Base-by-base conservation (phyloP, 2,797 vertebrate genomes). In the Xenopus petersii region DNA sequence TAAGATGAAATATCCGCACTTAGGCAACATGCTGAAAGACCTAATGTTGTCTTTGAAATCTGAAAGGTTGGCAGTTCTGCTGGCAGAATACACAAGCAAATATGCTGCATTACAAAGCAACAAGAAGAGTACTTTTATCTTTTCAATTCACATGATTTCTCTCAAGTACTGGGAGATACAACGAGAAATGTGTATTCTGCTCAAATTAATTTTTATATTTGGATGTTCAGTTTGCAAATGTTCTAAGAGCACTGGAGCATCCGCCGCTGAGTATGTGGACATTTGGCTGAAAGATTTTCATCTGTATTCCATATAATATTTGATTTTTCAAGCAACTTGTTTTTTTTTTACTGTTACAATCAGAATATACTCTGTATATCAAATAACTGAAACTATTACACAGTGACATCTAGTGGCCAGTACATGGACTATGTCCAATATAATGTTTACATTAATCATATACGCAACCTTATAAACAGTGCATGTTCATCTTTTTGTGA, bases 391-490 rank as follows among this genome's bases (percentile, higher is more conserved):
- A 60, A 60, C 58, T 60, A 56, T 56, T 60, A 24, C 17, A 60
- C 58, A 60, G 58, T 60, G 58, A 60, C 58, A 60, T 60, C 58
- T 60, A 60, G 58, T 60, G 58, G 58, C 9, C 17, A 60, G 8
- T 24, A 60, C 4, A 4, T 24, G 10, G 21, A 60, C n/a, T 5
- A 56, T 56, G 16, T 56, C 54, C 16, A 56, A 56, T 8, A 56
- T 17, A n/a, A 56, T 16, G 54, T 56, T 56, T 56, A 17, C 54
- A 17, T n/a, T n/a, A 56, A 15, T 56, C 13, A 16, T 56, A 5
- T 17, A 15, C 12, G 54, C 16, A 16, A 56, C 54, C 12, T 56
- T 13, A 56, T 15, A 56, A 16, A 16, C 16, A 3, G 15, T 12
- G 16, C 15, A 56, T 56, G 4, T 56, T 56, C 16, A n/a, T 12